Percentiles rank a stretch among this genome's conserved stretches.
These are phyloP conservation scores for Metopia argyrocephala DNA, from an alignment of 2,888 invertebrate species.

Conservation along the genomic window DNA sequence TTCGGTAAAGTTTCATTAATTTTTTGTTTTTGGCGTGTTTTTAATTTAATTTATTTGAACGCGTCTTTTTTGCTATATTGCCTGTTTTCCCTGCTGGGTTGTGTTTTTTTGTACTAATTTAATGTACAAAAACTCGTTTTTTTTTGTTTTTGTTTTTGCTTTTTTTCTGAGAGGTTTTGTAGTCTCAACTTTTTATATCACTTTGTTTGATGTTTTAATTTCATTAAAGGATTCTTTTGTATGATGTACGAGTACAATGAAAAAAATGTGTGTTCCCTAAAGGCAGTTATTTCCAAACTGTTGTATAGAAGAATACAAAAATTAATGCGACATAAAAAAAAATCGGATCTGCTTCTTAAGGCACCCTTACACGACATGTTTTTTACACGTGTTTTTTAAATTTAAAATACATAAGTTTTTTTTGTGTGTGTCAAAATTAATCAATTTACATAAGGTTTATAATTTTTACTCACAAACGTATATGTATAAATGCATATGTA, in stretches of 20 bases:
- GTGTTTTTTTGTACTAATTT: constrained; percentile 27
- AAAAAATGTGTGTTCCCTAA: neutral
- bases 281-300: neutral
- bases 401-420: too few relatives aligned
- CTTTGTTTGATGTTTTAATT: constrained; percentile 61
- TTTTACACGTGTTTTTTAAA: too few relatives aligned
- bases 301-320: too few relatives aligned
- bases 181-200: constrained; percentile 55
- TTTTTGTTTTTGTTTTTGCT: neutral
- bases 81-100: constrained; percentile 1
- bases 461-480: too few relatives aligned
- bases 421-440: too few relatives aligned
- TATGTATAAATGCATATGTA: too few relatives aligned
- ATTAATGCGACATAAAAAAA: too few relatives aligned
- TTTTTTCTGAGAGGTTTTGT: constrained; percentile 23
- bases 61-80: constrained; percentile 41
- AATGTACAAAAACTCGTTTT: too few relatives aligned
- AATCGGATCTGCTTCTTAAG: too few relatives aligned
- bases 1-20: constrained; percentile 58
- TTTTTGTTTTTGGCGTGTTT: constrained; percentile 74
- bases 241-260: neutral
- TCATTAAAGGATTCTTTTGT: constrained; percentile 53
- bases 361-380: too few relatives aligned
- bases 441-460: too few relatives aligned
- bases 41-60: constrained; percentile 74